phyloP scores from a whole-genome alignment of 2,888 invertebrate species.

The Drosophila affinis region DNA sequence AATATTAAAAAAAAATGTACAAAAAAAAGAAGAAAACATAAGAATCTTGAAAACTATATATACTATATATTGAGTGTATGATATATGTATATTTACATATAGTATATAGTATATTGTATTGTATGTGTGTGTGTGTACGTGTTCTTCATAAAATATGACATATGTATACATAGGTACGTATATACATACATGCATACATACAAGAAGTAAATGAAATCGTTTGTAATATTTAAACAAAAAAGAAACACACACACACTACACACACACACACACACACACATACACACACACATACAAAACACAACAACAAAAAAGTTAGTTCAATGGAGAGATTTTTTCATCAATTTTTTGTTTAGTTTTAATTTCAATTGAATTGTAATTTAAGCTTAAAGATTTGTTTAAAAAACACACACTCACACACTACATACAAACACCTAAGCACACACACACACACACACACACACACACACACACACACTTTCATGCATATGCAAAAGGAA shows the following conservation, averaged over 20 bases:
- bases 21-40: constrained; percentile 20
- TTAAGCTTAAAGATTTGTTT: constrained; percentile 68
- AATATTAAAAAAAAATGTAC: constrained; percentile 61
- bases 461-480: constrained; percentile 20
- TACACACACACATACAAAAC: constrained; percentile 12
- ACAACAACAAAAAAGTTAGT: constrained; percentile 43
- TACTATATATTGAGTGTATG: background rate
- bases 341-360: constrained; percentile 69
- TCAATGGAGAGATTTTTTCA: constrained; percentile 48
- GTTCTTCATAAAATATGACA: constrained; percentile 46
- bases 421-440: constrained; percentile 5
- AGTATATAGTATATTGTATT: constrained; percentile 1
- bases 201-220: constrained; percentile 30
- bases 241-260: constrained; percentile 12
- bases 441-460: background rate
- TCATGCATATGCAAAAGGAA: constrained; percentile 38
- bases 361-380: constrained; percentile 74
- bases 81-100: constrained; percentile 21
- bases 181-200: constrained; percentile 15
- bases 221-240: constrained; percentile 43
- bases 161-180: constrained; percentile 29
- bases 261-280: constrained; percentile 17
- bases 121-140: constrained; percentile 35
- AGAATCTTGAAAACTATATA: constrained; percentile 41
- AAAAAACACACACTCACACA: constrained; percentile 56